phyloP scores from a whole-genome alignment of 35 echinoderm and acorn worm genomes.

The Ophioderma brevispina region DNA sequence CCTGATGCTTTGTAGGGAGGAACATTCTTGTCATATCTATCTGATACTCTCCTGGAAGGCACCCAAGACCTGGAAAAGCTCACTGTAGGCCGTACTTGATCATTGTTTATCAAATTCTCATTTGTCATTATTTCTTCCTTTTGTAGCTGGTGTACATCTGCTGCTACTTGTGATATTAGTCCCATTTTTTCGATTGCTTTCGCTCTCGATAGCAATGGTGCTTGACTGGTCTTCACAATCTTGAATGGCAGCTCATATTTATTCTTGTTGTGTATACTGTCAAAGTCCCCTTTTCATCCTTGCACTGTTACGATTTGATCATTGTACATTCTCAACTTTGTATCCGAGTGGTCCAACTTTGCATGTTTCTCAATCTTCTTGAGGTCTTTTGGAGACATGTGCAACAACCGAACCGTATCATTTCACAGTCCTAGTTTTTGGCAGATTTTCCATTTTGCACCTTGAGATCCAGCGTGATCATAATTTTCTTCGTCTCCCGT shows the following conservation, averaged over 20 bases:
- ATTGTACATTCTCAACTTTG: not conserved
- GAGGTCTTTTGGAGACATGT: slow-evolving; percentile 4
- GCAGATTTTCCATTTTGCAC: not conserved
- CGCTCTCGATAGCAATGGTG: not conserved
- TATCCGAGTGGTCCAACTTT: not conserved
- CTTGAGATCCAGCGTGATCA: not conserved
- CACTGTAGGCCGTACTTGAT: slow-evolving; percentile 17
- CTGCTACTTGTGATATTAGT: not conserved
- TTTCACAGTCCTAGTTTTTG: not conserved
- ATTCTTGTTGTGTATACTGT: not conserved
- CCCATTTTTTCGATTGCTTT: not conserved
- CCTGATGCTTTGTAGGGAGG: slow-evolving; percentile 60
- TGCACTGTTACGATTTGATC: not conserved
- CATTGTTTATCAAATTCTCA: not conserved
- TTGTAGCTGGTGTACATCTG: not conserved
- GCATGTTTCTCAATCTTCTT: not conserved
- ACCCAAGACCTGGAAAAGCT: slow-evolving; percentile 71
- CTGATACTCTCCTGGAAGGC: slow-evolving; percentile 64
- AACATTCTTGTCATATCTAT: slow-evolving; percentile 37
- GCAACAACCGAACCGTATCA: slow-evolving; percentile 22
- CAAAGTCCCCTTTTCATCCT: not conserved
- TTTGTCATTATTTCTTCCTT: too few relatives aligned
- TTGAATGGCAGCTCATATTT: not conserved
- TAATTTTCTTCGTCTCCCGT: not conserved
- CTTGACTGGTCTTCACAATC: not conserved